These are phyloP conservation scores for Falco concolor DNA, from an alignment of 2,797 vertebrate species.

Conservation along the genomic window DNA sequence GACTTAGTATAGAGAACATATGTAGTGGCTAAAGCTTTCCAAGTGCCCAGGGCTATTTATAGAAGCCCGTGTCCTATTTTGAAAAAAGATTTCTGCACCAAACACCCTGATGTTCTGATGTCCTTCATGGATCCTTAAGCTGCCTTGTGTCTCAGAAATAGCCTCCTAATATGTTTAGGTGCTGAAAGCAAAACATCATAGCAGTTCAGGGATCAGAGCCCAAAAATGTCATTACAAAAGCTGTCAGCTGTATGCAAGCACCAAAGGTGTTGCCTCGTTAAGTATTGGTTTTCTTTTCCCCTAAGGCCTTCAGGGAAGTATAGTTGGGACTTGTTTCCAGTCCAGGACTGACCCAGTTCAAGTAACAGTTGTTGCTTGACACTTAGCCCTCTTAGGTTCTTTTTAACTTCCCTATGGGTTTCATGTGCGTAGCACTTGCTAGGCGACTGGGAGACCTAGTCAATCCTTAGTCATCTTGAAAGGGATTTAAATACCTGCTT, in stretches of 20 bases:
- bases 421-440: background rate
- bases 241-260: background rate
- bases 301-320: background rate
- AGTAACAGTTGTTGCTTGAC: background rate
- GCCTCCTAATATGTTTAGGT: background rate
- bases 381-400: background rate
- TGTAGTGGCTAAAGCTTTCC: background rate
- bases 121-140: conserved; percentile 7
- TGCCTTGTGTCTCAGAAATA: background rate
- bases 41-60: background rate
- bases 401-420: background rate
- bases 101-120: background rate
- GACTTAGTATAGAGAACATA: background rate
- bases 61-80: background rate
- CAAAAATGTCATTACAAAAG: background rate
- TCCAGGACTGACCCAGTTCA: background rate
- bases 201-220: conserved; percentile 1
- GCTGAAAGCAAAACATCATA: conserved; percentile 21
- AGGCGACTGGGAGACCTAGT: background rate
- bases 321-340: background rate
- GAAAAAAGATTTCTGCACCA: background rate
- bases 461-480: background rate
- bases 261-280: background rate
- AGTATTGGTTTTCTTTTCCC: background rate
- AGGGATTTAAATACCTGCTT: background rate